Evolutionary conservation across 2,113 vertebrate genomes (phyloP), one percentile per base, ranked within the genome.

Genomic region (Pardalotus punctatus): DNA sequence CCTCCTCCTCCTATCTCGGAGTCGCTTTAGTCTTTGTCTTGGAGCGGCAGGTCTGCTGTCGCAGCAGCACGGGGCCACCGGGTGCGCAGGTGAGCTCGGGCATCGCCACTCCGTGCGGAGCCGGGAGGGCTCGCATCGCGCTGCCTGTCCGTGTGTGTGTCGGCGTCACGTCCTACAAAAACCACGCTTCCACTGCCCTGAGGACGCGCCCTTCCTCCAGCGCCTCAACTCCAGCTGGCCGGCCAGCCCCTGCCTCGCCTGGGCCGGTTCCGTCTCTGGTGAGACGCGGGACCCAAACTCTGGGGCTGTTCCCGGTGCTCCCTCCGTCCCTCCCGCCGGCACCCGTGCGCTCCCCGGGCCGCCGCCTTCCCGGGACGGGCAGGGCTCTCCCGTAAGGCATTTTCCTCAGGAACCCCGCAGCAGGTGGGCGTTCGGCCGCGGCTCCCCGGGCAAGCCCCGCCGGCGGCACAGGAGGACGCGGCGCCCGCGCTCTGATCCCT

Each of bases 61-160:
- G 54, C 54, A n/a, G 70, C 69, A 50, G 42, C 36, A 11, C 28
- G 45, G 35, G 21, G 16, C 50, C 4, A 4, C 45, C 1, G 51
- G 27, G 4, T 1, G 72, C 6, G 48, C 62, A 33, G 76, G 29
- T 28, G 51, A 25, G 54, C 47, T 40, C 2, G 4, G 0, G 42
- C 2, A 19, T 4, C 5, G 12, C 62, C 28, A 21, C 18, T 33
- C 17, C 3, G 18, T 3, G 47, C 11, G 5, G 35, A 23, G 45
- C 17, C 61, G 0, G 29, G 22, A 19, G 43, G 8, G 33, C 51
- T 54, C 14, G 0, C 29, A 1, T 0, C 4, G 36, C 35, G 12
- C 40, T 36, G 54, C 48, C 51, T 0, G 3, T 10, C 31, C 33
- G 1, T 4, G 20, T 6, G 20, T 29, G 45, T 36, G 29, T 40